Percentiles rank a stretch among this genome's conserved stretches.
Conservation (phyloP, 2,797 vertebrate species). For the Rallus crepitans region DNA sequence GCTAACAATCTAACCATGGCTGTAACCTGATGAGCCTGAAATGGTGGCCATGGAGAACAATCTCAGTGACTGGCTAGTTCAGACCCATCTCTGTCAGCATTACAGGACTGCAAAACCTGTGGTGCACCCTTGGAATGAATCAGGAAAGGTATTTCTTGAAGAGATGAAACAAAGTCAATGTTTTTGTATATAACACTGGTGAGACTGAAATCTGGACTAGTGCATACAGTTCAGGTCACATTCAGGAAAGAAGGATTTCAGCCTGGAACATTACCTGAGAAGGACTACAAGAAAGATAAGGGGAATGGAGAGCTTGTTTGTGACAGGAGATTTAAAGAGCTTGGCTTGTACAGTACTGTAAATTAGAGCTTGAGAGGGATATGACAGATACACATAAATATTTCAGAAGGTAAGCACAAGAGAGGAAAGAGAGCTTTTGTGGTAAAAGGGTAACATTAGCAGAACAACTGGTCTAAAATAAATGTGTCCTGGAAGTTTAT, state of each 20-base stretch:
- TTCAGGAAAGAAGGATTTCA: background rate
- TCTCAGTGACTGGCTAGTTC: background rate
- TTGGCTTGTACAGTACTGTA: background rate
- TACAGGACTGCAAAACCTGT: background rate
- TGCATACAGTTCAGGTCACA: background rate
- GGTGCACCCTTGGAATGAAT: background rate
- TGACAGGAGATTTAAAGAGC: background rate
- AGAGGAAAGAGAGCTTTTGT: background rate
- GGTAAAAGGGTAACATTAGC: background rate
- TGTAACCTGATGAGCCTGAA: background rate
- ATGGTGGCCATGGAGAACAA: background rate
- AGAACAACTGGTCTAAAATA: background rate
- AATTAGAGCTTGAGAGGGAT: background rate
- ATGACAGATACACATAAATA: background rate
- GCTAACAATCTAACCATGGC: background rate
- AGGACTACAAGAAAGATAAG: background rate
- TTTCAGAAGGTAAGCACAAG: background rate
- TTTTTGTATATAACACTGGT: background rate
- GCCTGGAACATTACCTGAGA: background rate
- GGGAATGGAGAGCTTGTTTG: background rate
- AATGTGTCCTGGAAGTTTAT: background rate
- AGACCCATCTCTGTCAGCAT: background rate
- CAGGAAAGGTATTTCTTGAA: background rate
- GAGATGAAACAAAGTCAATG: background rate
- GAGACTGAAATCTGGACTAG: background rate